Conservation (phyloP, 2,888 invertebrate species). For the Maniola hyperantus region DNA sequence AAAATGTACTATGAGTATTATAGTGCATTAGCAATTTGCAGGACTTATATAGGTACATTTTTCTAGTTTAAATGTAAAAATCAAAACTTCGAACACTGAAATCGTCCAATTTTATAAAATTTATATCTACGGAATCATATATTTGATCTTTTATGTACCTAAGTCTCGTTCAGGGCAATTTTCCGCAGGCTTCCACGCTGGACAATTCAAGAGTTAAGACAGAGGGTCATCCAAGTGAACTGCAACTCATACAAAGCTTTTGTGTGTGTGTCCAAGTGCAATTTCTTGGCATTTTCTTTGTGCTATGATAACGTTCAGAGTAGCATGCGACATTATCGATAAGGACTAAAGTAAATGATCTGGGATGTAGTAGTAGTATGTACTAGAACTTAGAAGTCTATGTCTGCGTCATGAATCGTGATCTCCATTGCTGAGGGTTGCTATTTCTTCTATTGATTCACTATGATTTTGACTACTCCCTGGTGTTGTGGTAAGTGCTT, state of each 20-base stretch:
- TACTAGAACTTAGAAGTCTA: background rate
- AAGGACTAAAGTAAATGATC: background rate
- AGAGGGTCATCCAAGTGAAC: constrained; percentile 32
- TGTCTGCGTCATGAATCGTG: no score
- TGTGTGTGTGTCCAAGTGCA: constrained; percentile 10
- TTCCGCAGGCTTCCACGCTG: constrained; percentile 30
- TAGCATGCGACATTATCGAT: background rate
- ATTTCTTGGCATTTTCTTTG: constrained; percentile 12
- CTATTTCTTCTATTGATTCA: no score
- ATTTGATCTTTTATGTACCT: constrained; percentile 24
- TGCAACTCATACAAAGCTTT: constrained; percentile 18
- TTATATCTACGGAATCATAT: background rate
- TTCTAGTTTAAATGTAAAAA: background rate
- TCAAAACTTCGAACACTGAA: background rate
- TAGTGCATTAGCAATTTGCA: no score
- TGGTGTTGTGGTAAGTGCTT: no score
- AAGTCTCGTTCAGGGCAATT: constrained; percentile 30
- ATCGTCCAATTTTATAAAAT: constrained; percentile 11
- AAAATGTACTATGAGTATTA: no score
- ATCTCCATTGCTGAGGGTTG: no score
- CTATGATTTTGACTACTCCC: no score
- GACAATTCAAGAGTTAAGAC: constrained; percentile 32
- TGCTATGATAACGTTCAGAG: background rate
- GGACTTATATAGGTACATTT: no score
- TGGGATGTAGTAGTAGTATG: no score